Evolutionary conservation across 2,888 invertebrate genomes (phyloP).

Genomic region (Psylliodes chrysocephalus): DNA sequence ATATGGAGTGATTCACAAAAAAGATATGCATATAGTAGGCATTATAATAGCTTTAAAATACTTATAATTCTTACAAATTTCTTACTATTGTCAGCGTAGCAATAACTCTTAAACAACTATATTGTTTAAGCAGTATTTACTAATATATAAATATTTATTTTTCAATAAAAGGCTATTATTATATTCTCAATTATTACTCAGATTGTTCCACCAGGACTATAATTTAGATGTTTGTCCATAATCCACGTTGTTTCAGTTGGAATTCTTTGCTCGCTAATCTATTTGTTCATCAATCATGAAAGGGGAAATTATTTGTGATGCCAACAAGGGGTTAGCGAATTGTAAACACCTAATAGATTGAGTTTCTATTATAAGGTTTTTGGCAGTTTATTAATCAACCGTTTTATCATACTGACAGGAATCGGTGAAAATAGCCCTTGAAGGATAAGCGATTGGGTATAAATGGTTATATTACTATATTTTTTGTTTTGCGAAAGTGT

Average conservation of each 20-base stretch:
- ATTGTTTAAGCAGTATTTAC: too few relatives aligned
- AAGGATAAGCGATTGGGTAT: background rate
- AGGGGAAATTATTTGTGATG: slow-evolving; percentile 1
- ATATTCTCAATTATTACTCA: too few relatives aligned
- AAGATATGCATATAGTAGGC: too few relatives aligned
- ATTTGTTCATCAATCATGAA: slow-evolving; percentile 19
- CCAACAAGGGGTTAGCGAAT: background rate
- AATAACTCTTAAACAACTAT: too few relatives aligned
- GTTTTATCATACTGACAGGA: background rate
- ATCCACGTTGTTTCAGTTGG: slow-evolving; percentile 5
- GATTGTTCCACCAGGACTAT: background rate
- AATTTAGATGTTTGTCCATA: background rate
- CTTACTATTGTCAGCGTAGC: too few relatives aligned
- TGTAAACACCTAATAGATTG: slow-evolving; percentile 2
- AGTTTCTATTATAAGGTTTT: slow-evolving; percentile 3
- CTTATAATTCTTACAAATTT: too few relatives aligned
- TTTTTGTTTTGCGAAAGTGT: too few relatives aligned
- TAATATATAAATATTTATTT: too few relatives aligned
- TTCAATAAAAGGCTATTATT: too few relatives aligned
- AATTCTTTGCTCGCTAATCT: slow-evolving; percentile 4
- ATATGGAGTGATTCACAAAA: too few relatives aligned
- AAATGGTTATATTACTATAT: too few relatives aligned
- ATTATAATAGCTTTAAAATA: too few relatives aligned
- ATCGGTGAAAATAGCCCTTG: background rate
- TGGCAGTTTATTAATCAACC: slow-evolving; percentile 11